phyloP scores from a whole-genome alignment of 2,113 vertebrate genomes.

The Rattus norvegicus region GRCr8 NC_086024.1:108759001-108759500 shows the following conservation, averaged over 20 bases:
- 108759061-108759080: constrained; percentile 68
- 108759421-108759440: constrained; percentile 50
- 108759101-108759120: constrained; percentile 51
- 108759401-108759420: not conserved
- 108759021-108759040: constrained; percentile 38
- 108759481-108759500: constrained; percentile 40
- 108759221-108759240: constrained; percentile 12
- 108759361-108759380: constrained; percentile 34
- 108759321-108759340: not conserved
- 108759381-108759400: not conserved
- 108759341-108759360: constrained; percentile 15
- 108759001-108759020: constrained; percentile 12
- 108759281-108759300: not conserved
- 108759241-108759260: constrained; percentile 44
- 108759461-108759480: constrained; percentile 39
- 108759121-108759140: constrained; percentile 62
- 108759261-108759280: constrained; percentile 15
- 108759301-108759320: constrained; percentile 38
- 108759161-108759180: not conserved
- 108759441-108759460: constrained; percentile 45
- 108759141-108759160: constrained; percentile 49
- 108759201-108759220: not conserved
- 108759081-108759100: constrained; percentile 53
- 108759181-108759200: constrained; percentile 34
- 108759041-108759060: constrained; percentile 63